phyloP scores from a whole-genome alignment of 2,888 invertebrate species.

The Tetragonula carbonaria region DNA sequence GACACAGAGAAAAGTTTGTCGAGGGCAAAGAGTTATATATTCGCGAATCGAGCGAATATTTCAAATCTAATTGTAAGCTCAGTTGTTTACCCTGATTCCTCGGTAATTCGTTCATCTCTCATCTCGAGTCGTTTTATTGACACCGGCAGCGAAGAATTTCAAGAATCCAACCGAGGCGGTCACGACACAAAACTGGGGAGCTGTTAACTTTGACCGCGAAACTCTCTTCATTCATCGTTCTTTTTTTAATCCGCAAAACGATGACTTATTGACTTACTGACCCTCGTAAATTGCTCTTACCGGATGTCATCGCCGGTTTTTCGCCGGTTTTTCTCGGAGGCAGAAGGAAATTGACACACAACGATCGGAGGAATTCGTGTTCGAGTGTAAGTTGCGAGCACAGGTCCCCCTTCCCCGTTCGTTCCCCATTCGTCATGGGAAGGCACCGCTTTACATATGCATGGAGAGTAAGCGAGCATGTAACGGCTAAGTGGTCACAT shows the following conservation, averaged over 20 bases:
- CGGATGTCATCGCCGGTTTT: conserved; percentile 2
- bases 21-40: too few relatives aligned
- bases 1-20: too few relatives aligned
- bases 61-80: too few relatives aligned
- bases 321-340: not conserved
- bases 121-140: not conserved
- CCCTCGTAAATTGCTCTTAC: conserved; percentile 7
- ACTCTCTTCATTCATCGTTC: too few relatives aligned
- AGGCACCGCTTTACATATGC: conserved; percentile 74
- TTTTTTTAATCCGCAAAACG: not conserved
- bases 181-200: not conserved
- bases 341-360: not conserved
- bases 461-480: conserved; percentile 79
- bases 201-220: not conserved
- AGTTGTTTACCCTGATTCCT: not conserved
- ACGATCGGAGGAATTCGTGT: conserved; percentile 51
- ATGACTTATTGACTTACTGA: not conserved
- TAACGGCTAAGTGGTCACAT: conserved; percentile 78
- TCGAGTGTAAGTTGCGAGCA: conserved; percentile 60
- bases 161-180: not conserved
- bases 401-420: conserved; percentile 50
- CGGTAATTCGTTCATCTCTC: not conserved
- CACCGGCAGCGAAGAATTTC: too few relatives aligned
- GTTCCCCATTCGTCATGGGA: conserved; percentile 72
- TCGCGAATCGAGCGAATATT: too few relatives aligned